These are phyloP conservation scores for Stichopus horrens DNA, from an alignment of 53 echinoderm and acorn worm genomes.

Conservation along the genomic window DNA sequence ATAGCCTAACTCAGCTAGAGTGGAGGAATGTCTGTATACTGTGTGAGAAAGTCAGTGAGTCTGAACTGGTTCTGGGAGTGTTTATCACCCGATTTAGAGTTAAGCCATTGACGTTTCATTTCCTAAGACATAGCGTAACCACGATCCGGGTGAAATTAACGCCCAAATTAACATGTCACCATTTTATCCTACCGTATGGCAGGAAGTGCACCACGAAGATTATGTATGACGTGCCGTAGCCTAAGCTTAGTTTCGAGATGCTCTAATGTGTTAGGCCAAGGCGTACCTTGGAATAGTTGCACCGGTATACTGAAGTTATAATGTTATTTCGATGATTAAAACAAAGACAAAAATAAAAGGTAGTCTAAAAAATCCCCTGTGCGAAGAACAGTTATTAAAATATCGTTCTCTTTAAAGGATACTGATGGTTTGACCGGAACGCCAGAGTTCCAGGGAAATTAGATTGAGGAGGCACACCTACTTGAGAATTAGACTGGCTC, in stretches of 20 bases:
- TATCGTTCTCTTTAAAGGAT: neutral
- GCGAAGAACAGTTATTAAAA: neutral
- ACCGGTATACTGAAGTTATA: neutral
- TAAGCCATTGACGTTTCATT: no score
- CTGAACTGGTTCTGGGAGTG: no score
- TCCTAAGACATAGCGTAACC: neutral
- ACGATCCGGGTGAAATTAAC: neutral
- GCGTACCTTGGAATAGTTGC: neutral
- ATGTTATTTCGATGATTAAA: no score
- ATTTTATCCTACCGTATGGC: constrained; percentile 11
- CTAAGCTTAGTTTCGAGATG: constrained; percentile 9
- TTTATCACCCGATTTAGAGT: no score
- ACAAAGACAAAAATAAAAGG: no score
- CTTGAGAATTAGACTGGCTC: constrained; percentile 81
- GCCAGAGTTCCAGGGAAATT: neutral
- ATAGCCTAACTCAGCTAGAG: no score
- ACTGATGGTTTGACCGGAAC: constrained; percentile 18
- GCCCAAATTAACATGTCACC: neutral
- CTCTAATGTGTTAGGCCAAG: neutral
- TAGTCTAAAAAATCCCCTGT: neutral
- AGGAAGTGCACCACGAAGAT: constrained; percentile 10
- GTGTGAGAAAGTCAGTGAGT: no score
- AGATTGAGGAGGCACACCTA: constrained; percentile 71
- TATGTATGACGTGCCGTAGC: constrained; percentile 34
- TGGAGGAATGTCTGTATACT: no score